These are phyloP conservation scores for Epizoanthus fatuus DNA, from an alignment of 92 coral and sea anemone species.

Conservation along the genomic window DNA sequence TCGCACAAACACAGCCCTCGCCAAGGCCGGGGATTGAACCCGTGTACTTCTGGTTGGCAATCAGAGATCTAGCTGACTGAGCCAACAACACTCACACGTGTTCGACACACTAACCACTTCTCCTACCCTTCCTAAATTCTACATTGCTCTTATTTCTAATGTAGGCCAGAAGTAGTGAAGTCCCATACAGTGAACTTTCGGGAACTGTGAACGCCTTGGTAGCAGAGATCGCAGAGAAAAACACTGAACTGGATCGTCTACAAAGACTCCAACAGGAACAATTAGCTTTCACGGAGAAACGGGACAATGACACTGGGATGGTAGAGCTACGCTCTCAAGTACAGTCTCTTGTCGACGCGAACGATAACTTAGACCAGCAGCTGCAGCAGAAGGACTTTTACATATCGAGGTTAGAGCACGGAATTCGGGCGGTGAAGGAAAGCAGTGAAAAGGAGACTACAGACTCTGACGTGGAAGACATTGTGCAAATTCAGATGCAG, in stretches of 20 bases:
- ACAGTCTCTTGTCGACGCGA: constrained; percentile 29
- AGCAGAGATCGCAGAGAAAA: constrained; percentile 44
- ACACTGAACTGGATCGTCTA: constrained; percentile 27
- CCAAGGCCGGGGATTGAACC: too few relatives aligned
- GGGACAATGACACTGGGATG: constrained; percentile 5
- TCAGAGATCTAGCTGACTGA: too few relatives aligned
- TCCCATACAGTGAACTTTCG: constrained; percentile 28
- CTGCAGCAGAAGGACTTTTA: constrained; percentile 25
- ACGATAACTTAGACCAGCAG: constrained; percentile 32
- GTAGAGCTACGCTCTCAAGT: constrained; percentile 24
- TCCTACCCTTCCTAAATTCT: too few relatives aligned
- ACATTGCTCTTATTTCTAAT: background rate
- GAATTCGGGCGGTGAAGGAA: constrained; percentile 27
- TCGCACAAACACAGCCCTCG: too few relatives aligned
- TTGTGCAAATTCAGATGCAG: constrained; percentile 19
- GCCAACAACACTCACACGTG: too few relatives aligned
- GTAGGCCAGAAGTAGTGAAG: constrained; percentile 20
- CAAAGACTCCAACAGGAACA: background rate
- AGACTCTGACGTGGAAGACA: constrained; percentile 33
- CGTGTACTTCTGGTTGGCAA: too few relatives aligned
- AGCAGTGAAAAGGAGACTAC: background rate
- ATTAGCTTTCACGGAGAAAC: background rate
- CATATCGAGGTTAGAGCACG: constrained; percentile 27
- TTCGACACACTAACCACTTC: too few relatives aligned
- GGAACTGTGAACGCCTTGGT: constrained; percentile 37